Evolutionary conservation across 2,113 vertebrate genomes (phyloP), one percentile per base, ranked within the genome.

Genomic region (Isurus oxyrinchus): DNA sequence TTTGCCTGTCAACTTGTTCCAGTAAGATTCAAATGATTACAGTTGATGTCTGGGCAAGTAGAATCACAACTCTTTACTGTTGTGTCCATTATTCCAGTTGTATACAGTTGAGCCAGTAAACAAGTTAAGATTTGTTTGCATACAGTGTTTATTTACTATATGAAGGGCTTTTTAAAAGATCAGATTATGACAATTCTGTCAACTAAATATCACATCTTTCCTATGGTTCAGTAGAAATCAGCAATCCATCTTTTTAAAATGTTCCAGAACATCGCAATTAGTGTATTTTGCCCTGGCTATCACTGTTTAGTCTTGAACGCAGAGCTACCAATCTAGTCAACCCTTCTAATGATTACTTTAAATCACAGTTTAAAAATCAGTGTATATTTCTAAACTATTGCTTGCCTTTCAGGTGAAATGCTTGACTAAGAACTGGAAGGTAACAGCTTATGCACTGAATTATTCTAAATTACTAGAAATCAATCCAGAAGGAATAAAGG

Each of bases 401-500:
- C 31, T 95, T 95, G 25, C n/a, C 40, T 95, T 57, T 1, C 96
- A 99, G 98, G 98, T 98, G 97, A 98, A 98, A 96, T 97, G 97
- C 96, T 97, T 99, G 96, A 98, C 98, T 0, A 97, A 97, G 0
- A 97, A 98, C 97, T 98, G 98, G 98, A 96, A 97, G 63, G 96
- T 97, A 96, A 98, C 98, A 0, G 97, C 98, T 35, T 97, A 98
- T 0, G 98, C 98, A 61, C 98, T 98, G 25, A 97, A 35, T 35
- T 97, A 97, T 96, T 99, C 98, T 0, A 96, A 97, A 5, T 69
- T 97, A 72, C 98, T 99, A 97, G 98, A 98, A 96, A 98, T 99
- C 96, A 98, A 98, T 1, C 97, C 97, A 3, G 98, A 98, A n/a
- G 97, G 98, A 69, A 98, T 98, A 88, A 99, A 98, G 96, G 98